A percentile compares a stretch with the other conserved stretches of the same genome.
These are phyloP conservation scores for Drosophila robusta DNA, from an alignment of 2,888 invertebrate species.

Conservation along the genomic window DNA sequence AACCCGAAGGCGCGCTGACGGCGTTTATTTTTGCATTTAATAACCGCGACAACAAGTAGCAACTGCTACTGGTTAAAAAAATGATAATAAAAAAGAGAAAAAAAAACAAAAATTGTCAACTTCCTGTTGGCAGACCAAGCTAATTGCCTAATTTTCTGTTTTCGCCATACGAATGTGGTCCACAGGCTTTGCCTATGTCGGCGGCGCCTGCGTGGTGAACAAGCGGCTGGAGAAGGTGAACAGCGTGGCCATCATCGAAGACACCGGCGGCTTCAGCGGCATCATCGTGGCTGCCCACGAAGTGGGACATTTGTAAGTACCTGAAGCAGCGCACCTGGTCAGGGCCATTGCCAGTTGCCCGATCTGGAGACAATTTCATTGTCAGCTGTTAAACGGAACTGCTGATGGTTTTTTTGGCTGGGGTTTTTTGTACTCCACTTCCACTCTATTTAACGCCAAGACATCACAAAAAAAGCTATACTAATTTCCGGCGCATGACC, in stretches of 20 bases:
- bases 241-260: constrained; percentile 98
- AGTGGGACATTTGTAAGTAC: constrained; percentile 97
- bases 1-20: constrained; percentile 17
- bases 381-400: constrained; percentile 32
- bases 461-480: constrained; percentile 24
- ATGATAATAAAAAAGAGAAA: constrained; percentile 26
- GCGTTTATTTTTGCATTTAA: constrained; percentile 47
- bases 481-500: constrained; percentile 51
- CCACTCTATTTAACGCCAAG: constrained; percentile 26
- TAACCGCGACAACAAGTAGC: constrained; percentile 55
- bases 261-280: constrained; percentile 97
- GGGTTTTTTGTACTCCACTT: constrained; percentile 7
- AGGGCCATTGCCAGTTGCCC: neutral
- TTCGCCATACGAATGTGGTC: constrained; percentile 44
- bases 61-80: constrained; percentile 24
- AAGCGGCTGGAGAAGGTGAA: constrained; percentile 97
- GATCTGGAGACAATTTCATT: constrained; percentile 14
- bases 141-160: constrained; percentile 65
- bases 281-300: constrained; percentile 98
- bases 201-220: constrained; percentile 98
- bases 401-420: constrained; percentile 6
- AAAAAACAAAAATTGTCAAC: constrained; percentile 66
- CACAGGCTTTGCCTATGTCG: constrained; percentile 97
- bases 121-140: constrained; percentile 63
- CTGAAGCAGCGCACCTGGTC: neutral